Conservation (phyloP, 2,888 invertebrate genomes). For the Mesodorylaimus sp. region DNA sequence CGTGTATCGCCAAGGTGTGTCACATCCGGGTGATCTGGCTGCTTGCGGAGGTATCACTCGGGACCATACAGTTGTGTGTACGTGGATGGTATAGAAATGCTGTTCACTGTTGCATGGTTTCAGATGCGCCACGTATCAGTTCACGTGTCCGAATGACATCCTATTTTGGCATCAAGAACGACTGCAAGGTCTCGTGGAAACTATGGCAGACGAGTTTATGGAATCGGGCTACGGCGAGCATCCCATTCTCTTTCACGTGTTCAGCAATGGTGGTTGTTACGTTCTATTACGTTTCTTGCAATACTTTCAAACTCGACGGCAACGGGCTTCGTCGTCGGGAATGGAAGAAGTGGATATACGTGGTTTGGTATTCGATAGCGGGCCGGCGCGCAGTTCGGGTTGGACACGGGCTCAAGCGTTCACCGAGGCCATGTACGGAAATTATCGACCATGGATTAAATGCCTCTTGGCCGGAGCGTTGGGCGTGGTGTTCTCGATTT, state of each 20-base stretch:
- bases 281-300: neutral
- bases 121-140: slow-evolving; percentile 52
- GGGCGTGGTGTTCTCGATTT: no score
- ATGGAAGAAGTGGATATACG: neutral
- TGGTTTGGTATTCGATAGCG: slow-evolving; percentile 1
- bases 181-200: slow-evolving; percentile 44
- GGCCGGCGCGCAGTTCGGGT: neutral
- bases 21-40: no score
- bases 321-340: no score
- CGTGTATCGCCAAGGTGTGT: no score
- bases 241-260: slow-evolving; percentile 53
- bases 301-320: neutral
- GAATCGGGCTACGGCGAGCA: slow-evolving; percentile 50
- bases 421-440: neutral
- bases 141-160: slow-evolving; percentile 49
- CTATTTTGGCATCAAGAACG: slow-evolving; percentile 46
- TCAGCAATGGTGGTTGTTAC: slow-evolving; percentile 49
- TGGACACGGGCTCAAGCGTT: neutral
- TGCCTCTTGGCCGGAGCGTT: no score
- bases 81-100: neutral
- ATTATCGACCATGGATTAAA: no score
- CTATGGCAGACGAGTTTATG: slow-evolving; percentile 45
- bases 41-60: neutral
- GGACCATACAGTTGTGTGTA: neutral
- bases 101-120: slow-evolving; percentile 17